A percentile compares a stretch with the other conserved stretches of the same genome.
Evolutionary conservation across 2,888 invertebrate species (phyloP).

Genomic region (Cryptophagus acutangulus): DNA sequence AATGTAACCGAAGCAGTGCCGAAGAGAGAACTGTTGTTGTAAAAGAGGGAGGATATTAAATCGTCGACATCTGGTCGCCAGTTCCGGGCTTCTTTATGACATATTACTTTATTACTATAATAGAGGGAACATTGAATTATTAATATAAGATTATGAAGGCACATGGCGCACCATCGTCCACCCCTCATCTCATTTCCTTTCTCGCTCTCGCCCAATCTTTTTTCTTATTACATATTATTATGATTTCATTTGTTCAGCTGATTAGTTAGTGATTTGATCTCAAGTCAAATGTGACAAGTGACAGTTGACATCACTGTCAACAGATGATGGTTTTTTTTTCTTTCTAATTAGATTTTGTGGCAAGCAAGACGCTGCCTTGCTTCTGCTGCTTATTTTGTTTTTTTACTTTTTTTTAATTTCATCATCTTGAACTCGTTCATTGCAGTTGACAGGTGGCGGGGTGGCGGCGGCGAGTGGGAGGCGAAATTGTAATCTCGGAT

Average conservation of each 20-base stretch:
- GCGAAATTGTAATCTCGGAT: too few species aligned
- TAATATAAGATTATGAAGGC: slow-evolving; percentile 48
- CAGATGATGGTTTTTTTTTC: too few species aligned
- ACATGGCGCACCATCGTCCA: slow-evolving; percentile 34
- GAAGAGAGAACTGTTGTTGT: too few species aligned
- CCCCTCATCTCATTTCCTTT: too few species aligned
- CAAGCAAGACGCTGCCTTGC: too few species aligned
- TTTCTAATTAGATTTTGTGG: too few species aligned
- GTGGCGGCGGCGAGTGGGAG: too few species aligned
- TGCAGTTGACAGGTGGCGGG: background rate
- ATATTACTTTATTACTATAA: slow-evolving; percentile 51
- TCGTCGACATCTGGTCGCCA: slow-evolving; percentile 47
- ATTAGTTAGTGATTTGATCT: too few species aligned
- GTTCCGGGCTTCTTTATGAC: slow-evolving; percentile 47
- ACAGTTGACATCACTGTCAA: too few species aligned
- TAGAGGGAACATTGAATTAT: slow-evolving; percentile 51
- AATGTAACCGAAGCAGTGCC: too few species aligned
- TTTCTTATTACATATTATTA: background rate
- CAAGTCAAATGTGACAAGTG: too few species aligned
- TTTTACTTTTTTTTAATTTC: background rate
- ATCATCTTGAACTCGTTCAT: background rate
- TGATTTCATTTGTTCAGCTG: slow-evolving; percentile 5
- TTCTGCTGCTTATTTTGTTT: too few species aligned
- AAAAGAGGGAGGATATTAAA: slow-evolving; percentile 45
- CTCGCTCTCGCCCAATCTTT: background rate